These are phyloP conservation scores for Panopea generosa DNA, from an alignment of 2,888 invertebrate genomes.

Conservation along the genomic window DNA sequence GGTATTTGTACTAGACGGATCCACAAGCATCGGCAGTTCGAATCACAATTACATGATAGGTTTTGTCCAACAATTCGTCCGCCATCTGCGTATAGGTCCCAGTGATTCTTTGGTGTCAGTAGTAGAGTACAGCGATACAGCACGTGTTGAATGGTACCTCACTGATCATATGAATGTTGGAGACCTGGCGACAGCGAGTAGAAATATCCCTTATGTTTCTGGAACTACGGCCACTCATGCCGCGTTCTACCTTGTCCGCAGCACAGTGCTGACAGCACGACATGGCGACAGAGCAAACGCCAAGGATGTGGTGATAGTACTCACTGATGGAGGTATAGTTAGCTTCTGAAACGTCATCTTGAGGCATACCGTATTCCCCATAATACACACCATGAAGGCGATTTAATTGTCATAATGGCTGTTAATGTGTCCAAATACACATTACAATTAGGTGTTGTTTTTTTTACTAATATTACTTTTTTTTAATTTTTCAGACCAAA, in stretches of 20 bases:
- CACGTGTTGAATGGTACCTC: slow-evolving; percentile 55
- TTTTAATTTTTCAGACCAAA: no score
- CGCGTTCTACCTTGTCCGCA: slow-evolving; percentile 44
- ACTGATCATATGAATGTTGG: slow-evolving; percentile 15
- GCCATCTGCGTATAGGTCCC: slow-evolving; percentile 27
- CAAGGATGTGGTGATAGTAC: slow-evolving; percentile 32
- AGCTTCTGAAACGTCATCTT: no score
- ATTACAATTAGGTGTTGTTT: no score
- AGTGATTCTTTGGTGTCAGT: slow-evolving; percentile 35
- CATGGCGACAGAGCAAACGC: slow-evolving; percentile 46
- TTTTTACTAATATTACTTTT: no score
- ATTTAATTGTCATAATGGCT: no score
- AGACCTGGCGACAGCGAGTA: slow-evolving; percentile 18
- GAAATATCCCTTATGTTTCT: slow-evolving; percentile 34
- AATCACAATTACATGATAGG: slow-evolving; percentile 39
- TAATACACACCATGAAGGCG: no score
- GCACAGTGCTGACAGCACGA: slow-evolving; percentile 33
- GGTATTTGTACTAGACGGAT: slow-evolving; percentile 57
- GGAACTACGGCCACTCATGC: slow-evolving; percentile 48
- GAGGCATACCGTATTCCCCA: no score
- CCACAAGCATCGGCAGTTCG: slow-evolving; percentile 42
- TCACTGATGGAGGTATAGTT: slow-evolving; percentile 46
- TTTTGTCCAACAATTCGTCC: slow-evolving; percentile 34
- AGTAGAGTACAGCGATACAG: slow-evolving; percentile 54
- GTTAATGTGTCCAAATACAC: no score